These are phyloP conservation scores for Anseranas semipalmata DNA, from an alignment of 2,113 vertebrate species.

Conservation along the genomic window DNA sequence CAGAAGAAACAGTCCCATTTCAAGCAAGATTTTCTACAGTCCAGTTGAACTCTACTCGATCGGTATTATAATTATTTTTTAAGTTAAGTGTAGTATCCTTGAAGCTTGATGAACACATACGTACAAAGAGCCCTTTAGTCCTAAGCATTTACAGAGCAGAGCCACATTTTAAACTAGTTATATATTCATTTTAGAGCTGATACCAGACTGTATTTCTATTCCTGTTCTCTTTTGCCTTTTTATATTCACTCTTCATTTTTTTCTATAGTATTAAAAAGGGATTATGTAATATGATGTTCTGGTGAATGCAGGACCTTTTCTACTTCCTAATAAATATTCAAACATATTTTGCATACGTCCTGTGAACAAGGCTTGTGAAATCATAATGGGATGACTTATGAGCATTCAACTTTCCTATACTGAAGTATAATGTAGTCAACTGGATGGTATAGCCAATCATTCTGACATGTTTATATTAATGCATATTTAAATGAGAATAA, in stretches of 20 bases:
- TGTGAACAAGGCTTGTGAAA: slow-evolving; percentile 58
- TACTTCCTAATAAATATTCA: slow-evolving; percentile 62
- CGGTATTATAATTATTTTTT: background rate
- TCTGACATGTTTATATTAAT: slow-evolving; percentile 63
- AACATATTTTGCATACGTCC: slow-evolving; percentile 59
- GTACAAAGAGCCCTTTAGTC: background rate
- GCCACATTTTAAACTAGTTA: background rate
- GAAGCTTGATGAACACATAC: background rate
- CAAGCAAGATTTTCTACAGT: background rate
- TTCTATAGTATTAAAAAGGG: slow-evolving; percentile 1
- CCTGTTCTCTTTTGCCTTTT: slow-evolving; percentile 24
- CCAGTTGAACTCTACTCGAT: background rate
- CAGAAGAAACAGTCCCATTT: background rate
- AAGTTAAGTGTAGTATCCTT: background rate
- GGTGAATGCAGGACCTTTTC: slow-evolving; percentile 20
- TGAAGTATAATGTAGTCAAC: slow-evolving; percentile 54
- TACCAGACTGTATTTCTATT: background rate
- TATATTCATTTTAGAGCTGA: slow-evolving; percentile 9
- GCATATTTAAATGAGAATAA: slow-evolving; percentile 64
- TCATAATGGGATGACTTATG: slow-evolving; percentile 52
- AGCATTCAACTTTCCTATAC: slow-evolving; percentile 43
- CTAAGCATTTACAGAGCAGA: background rate
- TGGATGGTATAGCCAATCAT: slow-evolving; percentile 52
- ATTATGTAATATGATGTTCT: slow-evolving; percentile 43
- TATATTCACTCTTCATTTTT: background rate